A percentile compares a stretch with the other conserved stretches of the same genome.
Evolutionary conservation across 2,797 vertebrate genomes (phyloP).

Genomic region (Neosilurus mollespiculum): DNA sequence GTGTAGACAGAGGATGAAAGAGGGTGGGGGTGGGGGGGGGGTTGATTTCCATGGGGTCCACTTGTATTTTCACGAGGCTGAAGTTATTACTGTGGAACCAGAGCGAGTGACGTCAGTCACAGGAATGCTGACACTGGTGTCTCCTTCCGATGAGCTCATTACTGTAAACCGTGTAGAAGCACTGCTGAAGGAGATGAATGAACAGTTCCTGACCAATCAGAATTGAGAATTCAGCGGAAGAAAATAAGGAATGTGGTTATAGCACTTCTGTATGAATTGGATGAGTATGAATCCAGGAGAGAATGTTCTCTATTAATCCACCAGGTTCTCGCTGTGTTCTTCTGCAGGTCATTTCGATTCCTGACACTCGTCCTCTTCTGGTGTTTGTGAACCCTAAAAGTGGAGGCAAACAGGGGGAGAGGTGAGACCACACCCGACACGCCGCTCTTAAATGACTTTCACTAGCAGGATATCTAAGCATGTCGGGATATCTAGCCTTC

Average conservation of each 20-base stretch:
- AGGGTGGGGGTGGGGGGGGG: no score
- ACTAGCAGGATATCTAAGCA: background rate
- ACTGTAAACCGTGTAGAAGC: background rate
- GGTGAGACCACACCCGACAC: slow-evolving; percentile 68
- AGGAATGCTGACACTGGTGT: no score
- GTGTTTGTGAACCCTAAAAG: slow-evolving; percentile 95
- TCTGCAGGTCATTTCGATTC: slow-evolving; percentile 76
- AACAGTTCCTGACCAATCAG: background rate
- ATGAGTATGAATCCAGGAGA: no score
- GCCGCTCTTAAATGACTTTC: background rate
- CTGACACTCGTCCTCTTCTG: slow-evolving; percentile 84
- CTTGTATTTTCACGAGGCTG: no score
- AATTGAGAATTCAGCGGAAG: background rate
- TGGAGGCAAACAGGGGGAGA: slow-evolving; percentile 91
- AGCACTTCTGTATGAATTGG: background rate
- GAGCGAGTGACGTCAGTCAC: no score
- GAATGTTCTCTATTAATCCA: no score
- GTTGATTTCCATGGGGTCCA: no score
- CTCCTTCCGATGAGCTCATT: background rate
- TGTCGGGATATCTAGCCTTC: no score
- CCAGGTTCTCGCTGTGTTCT: no score
- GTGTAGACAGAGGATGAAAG: no score
- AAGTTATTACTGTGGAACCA: no score
- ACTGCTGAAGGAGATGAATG: background rate
- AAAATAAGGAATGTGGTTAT: background rate